Base-by-base conservation (phyloP, 2,113 vertebrate species). In the Limnothrissa miodon region DNA sequence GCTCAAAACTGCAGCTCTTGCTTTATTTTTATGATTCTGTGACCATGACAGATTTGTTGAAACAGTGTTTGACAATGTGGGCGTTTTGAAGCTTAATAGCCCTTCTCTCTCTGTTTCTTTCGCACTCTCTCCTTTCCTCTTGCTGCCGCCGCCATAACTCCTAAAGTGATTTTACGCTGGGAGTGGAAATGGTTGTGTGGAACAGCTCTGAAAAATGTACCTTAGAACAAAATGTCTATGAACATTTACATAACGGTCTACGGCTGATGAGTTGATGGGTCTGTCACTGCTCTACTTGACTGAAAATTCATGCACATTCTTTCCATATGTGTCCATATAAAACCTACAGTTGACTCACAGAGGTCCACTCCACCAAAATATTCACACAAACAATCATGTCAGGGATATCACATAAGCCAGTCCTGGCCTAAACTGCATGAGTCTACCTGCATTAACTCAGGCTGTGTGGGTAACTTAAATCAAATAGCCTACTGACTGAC, bases 1-100 rank as follows among this genome's bases (percentile, higher is more conserved):
- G 29, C 23, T 70, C 33, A 74, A 74, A 74, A 74, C 10, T 80
- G 15, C 23, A 23, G 81, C 86, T 83, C 80, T 45, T 89, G 84
- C 88, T 85, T 88, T 90, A 89, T 87, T 88, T 91, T 93, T 88
- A 92, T 88, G 85, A 86, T 88, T 51, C 83, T 42, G 23, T 45
- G 70, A 36, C 66, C 66, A 51, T 56, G 82, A 80, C 33, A 81
- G 82, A 53, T 80, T 85, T 87, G 83, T 82, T 83, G 87, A 87
- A 84, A 80, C 79, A 80, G 80, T 83, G 82, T 85, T 82, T 83
- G 53, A 45, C 29, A 83, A 85, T 81, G 79, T 80, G 86, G 83
- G 86, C 86, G 86, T 84, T 89, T 89, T 89, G 84, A 88, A 90
- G 87, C 88, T 85, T 80, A 90, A 87, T 89, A 87, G 59, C 59